Base-by-base conservation (phyloP, 2,888 invertebrate genomes). In the Blomia tropicalis region DNA sequence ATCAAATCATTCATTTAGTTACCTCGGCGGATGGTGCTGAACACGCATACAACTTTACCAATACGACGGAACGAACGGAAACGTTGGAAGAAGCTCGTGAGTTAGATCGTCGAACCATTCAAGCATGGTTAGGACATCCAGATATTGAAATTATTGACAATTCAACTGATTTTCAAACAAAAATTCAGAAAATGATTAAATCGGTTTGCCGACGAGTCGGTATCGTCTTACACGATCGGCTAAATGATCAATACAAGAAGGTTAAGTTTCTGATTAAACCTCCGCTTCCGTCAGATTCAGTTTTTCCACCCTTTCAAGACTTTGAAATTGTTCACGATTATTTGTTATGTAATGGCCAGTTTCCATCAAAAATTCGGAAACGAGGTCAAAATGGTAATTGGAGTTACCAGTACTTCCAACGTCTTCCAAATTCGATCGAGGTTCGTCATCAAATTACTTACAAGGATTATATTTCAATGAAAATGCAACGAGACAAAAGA, bases 111-210 rank as follows among this genome's bases (percentile, higher is more conserved):
- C 86, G 86, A 71, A 93, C 95, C 0, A 89, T 93, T 1, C 85
- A 90, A 75, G 87, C 95, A 0, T 98, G 98, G 98, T 84, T 98
- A 66, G 98, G 98, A 0, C 98, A 98, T 77, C 98, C 98, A 0
- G 98, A 96, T 76, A 93, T 93, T 75, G 98, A 98, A 79, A 92
- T 98, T 4, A 89, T 98, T 70, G 96, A 98, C 77, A 98, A 98
- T 77, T 85, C 87, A 11, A 87, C 90, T 7, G 90, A 92, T 74
- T 98, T 98, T 76, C 93, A 96, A 74, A 83, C 87, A 66, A 98
- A 98, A 77, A 87, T 96, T 74, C 84, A 89, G 72, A 82, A 91
- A 58, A 85, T 95, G 80, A 91, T 96, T 71, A 88, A 86, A 14
- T 17, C 41, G 32, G 77, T 79, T 22, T 77, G 77, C 75, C 88